Evolutionary conservation across 30 jellyfish, hydroid and myxozoan genomes (phyloP), one percentile per base, ranked within the genome.

Genomic region (Aurelia sp.): DNA sequence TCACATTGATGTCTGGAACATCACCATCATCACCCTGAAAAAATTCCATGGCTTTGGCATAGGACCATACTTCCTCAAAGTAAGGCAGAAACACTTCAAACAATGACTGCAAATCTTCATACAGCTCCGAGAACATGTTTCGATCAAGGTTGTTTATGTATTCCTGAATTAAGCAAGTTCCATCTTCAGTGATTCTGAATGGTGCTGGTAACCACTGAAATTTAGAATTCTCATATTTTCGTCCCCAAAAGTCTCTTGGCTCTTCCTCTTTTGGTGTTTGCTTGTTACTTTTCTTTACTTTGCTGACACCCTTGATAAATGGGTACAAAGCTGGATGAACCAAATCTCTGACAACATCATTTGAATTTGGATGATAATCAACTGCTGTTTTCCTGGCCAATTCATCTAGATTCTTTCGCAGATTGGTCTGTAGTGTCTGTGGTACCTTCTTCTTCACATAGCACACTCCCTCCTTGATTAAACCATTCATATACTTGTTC

Each of bases 171-270:
- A 73, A 20, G 75, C 97, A 89, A 20, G 80, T 81, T 20, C 97
- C 89, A 35, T 63, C 93, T 40, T 44, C 66, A 4, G 97, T 79
- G 63, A 90, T 82, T 51, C 70, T 74, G 71, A 83, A 90, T 6
- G 97, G 91, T 69, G 97, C 60, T 10, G 97, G 95, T 22, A 90
- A 82, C 95, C 97, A 82, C 57, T 90, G 97, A 35, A 76, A 90
- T 68, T 83, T 90, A 35, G 97, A 90, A n/a, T 71, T 70, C 64
- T 83, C 94, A 52, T 90, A 83, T 7, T 62, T 51, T 11, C 97
- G 86, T 16, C 95, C 97, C 97, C 97, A 89, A 68, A 89, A 89
- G 58, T 89, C 97, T 20, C 12, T 62, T 3, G 48, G 89, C 16
- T 74, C 87, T 21, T 59, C 40, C 21, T 35, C 67, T 16, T 21